phyloP scores from a whole-genome alignment of 1,140 invertebrate species.

The Arion vulgaris region DNA sequence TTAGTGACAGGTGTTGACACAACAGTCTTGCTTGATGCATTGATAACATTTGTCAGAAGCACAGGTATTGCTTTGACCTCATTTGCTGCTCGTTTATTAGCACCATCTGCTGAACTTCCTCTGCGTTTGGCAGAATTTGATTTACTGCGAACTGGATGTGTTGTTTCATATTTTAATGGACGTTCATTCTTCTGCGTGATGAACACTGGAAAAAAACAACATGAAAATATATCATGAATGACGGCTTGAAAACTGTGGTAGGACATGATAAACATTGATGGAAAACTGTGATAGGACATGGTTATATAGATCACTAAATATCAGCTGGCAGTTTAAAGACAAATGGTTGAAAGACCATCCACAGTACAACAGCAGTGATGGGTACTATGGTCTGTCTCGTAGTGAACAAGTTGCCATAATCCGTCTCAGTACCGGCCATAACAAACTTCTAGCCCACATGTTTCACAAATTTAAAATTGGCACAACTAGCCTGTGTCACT shows the following conservation, averaged over 20 bases:
- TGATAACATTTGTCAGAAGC: neutral
- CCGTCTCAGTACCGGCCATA: too few species aligned
- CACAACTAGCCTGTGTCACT: too few species aligned
- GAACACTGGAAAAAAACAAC: constrained; percentile 8
- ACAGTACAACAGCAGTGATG: too few species aligned
- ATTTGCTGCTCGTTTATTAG: neutral
- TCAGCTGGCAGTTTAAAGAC: too few species aligned
- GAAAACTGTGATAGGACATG: too few species aligned
- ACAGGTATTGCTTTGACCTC: neutral
- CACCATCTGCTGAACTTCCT: neutral
- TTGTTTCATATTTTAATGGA: constrained; percentile 34
- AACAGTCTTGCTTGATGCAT: neutral
- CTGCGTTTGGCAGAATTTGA: constrained; percentile 24
- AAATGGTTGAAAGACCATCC: too few species aligned
- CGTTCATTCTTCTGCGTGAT: constrained; percentile 38
- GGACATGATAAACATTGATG: too few species aligned
- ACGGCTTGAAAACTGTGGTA: neutral
- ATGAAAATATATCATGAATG: neutral
- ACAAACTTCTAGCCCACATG: too few species aligned
- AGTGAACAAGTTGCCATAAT: too few species aligned
- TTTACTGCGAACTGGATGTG: constrained; percentile 15
- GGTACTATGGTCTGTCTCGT: too few species aligned
- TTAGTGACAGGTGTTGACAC: neutral
- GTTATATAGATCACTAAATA: too few species aligned
- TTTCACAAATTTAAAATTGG: too few species aligned